A percentile compares a stretch with the other conserved stretches of the same genome.
These are phyloP conservation scores for Bubo blakistoni DNA, from an alignment of 2,113 vertebrate species.

Conservation along the genomic window DNA sequence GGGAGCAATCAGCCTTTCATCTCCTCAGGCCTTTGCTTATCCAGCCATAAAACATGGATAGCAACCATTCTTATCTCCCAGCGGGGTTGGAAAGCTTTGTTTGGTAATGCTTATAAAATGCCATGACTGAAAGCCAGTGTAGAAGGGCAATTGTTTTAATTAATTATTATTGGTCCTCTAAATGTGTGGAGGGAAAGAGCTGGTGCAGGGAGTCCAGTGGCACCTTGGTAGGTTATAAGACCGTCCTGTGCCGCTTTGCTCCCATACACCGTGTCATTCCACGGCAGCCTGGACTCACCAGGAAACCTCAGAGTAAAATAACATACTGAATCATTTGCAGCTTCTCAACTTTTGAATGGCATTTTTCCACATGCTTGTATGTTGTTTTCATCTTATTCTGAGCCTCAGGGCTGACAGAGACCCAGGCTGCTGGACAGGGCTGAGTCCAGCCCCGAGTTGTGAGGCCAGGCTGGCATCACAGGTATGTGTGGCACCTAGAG, in stretches of 20 bases:
- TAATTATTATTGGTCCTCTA: neutral
- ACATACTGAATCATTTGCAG: neutral
- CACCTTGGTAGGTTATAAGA: neutral
- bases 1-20: neutral
- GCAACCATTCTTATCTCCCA: neutral
- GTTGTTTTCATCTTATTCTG: neutral
- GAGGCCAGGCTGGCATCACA: neutral
- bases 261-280: neutral
- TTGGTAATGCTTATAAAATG: neutral
- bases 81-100: neutral
- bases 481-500: neutral
- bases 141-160: neutral
- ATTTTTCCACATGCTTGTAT: neutral
- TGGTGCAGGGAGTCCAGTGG: fast-evolving
- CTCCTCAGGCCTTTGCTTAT: neutral
- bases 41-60: neutral
- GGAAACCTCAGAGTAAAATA: neutral
- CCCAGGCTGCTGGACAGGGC: neutral
- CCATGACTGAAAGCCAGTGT: neutral
- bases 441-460: fast-evolving
- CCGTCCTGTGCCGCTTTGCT: neutral
- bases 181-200: neutral
- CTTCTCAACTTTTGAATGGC: neutral
- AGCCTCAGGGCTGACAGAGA: neutral
- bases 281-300: neutral